Conservation (phyloP, 1,140 invertebrate genomes). For the Formica exsecta region DNA sequence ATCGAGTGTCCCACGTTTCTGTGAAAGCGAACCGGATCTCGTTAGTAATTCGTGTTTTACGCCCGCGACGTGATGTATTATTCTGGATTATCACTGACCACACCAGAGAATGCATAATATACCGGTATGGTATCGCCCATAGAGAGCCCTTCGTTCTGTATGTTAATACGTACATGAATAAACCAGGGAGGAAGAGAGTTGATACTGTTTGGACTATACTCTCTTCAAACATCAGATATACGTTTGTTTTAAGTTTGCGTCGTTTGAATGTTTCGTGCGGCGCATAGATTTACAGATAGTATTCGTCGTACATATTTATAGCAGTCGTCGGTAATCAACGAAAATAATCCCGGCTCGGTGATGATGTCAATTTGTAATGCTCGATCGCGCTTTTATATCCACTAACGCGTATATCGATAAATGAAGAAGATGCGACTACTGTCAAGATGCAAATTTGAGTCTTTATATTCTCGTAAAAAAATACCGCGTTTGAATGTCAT, state of each 20-base stretch:
- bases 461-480: conserved; percentile 26
- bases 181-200: conserved; percentile 1
- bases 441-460: neutral
- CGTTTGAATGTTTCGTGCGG: neutral
- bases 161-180: conserved; percentile 44
- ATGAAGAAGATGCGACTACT: neutral
- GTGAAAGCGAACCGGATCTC: conserved; percentile 54
- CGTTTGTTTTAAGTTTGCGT: neutral
- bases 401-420: neutral
- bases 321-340: conserved; percentile 36
- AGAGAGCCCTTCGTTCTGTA: conserved; percentile 45
- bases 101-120: conserved; percentile 38
- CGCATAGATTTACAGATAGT: neutral
- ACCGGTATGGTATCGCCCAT: conserved; percentile 13
- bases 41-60: conserved; percentile 49
- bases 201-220: neutral
- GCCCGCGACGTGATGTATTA: conserved; percentile 47
- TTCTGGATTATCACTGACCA: conserved; percentile 46
- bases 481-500: neutral
- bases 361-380: conserved; percentile 39
- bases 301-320: conserved; percentile 10
- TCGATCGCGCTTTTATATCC: conserved; percentile 14
- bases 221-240: conserved; percentile 5
- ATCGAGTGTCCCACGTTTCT: neutral
- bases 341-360: conserved; percentile 26